Evolutionary conservation across 35 echinoderm and acorn worm genomes (phyloP), one percentile per base, ranked within the genome.

Genomic region (Lytechinus variegatus): DNA sequence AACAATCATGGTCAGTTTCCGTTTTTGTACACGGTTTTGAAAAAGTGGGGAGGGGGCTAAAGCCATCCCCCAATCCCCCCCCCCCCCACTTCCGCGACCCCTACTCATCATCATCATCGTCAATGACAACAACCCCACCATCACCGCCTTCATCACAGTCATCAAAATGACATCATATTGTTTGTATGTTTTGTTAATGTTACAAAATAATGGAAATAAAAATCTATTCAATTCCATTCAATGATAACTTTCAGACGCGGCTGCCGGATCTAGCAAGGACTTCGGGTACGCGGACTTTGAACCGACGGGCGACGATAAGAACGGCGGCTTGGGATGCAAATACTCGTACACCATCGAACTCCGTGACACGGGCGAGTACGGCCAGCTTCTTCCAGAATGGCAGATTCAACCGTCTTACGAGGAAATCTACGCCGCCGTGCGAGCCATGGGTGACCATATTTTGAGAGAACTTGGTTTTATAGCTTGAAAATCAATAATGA

Each of bases 331-430:
- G 28, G 95, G 95, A 3, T 93, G 93, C 33, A 95, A 86, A 19
- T 96, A 97, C 58, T 97, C 97, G 2, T 97, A 97, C 92, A 94
- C 92, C 7, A 72, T 97, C 12, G 97, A 97, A 79, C 94, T 97
- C 13, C 92, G 97, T 71, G 97, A 97, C 54, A 96, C 86, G 16
- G 97, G 97, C 52, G 27, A 96, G 72, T 96, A 96, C 54, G 97
- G 97, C 21, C 95, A 96, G 51, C 95, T 97, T 4, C 53, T 97
- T 6, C 97, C 97, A 6, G 97, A 95, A 52, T 51, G 92, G 14
- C 97, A 97, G 86, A 97, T 97, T 29, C 27, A 94, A 33, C 95
- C 86, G 12, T 87, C 54, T 3, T 95, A 86, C 58, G 60, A 96
- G 27, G 97, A 97, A 61, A 96, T 54, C 61, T 97, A 97, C 54